Conservation (phyloP, 2,888 invertebrate genomes). For the Xestia sexstrigata region DNA sequence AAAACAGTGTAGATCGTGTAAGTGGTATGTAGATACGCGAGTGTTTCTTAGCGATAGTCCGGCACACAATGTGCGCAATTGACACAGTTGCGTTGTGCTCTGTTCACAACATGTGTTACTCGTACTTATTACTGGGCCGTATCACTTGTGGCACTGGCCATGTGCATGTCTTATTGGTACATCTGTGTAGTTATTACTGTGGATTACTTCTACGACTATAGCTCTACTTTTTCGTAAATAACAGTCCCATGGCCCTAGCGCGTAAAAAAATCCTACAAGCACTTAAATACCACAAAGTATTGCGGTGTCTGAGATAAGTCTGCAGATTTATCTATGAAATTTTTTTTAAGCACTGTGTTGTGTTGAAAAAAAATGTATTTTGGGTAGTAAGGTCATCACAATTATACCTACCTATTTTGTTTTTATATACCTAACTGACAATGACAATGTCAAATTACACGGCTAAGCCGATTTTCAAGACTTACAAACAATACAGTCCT, state of each 20-base stretch:
- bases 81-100: conserved; percentile 54
- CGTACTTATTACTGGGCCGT: conserved; percentile 44
- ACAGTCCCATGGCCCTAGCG: neutral
- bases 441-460: conserved; percentile 36
- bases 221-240: neutral
- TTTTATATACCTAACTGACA: conserved; percentile 21
- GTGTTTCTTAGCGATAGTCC: conserved; percentile 50
- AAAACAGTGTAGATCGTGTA: conserved; percentile 33
- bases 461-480: conserved; percentile 38
- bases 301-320: neutral
- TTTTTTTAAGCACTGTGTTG: neutral
- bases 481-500: conserved; percentile 37
- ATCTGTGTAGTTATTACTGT: neutral
- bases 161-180: conserved; percentile 2
- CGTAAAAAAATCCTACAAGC: neutral
- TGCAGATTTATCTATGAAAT: neutral
- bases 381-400: conserved; percentile 2
- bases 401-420: neutral
- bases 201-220: neutral
- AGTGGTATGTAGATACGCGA: conserved; percentile 38
- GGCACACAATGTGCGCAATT: conserved; percentile 51
- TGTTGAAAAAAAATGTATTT: neutral
- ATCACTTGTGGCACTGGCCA: conserved; percentile 25
- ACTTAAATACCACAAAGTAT: neutral
- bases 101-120: conserved; percentile 54